Evolutionary conservation across 2,888 invertebrate species (phyloP).

Genomic region (Leptopilina drosophilae): DNA sequence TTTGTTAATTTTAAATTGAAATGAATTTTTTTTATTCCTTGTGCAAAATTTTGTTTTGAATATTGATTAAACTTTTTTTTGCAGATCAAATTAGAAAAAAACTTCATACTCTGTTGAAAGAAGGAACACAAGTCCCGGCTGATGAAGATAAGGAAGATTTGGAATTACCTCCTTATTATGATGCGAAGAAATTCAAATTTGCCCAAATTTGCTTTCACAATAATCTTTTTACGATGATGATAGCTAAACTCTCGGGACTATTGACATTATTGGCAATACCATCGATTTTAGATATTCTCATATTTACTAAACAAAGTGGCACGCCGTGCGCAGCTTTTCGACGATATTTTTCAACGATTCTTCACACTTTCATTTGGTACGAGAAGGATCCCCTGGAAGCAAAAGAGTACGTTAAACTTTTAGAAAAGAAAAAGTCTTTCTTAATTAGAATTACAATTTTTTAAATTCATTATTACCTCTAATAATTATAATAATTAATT

Average conservation of each 20-base stretch:
- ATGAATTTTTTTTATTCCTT: background rate
- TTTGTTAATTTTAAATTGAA: background rate
- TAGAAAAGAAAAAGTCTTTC: no score
- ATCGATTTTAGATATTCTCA: slow-evolving; percentile 84
- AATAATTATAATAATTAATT: no score
- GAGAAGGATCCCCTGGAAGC: slow-evolving; percentile 78
- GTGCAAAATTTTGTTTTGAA: background rate
- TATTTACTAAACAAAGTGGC: slow-evolving; percentile 85
- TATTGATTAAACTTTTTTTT: slow-evolving; percentile 22
- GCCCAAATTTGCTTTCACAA: slow-evolving; percentile 86
- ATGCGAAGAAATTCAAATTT: slow-evolving; percentile 81
- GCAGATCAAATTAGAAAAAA: slow-evolving; percentile 63
- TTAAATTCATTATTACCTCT: no score
- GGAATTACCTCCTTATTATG: slow-evolving; percentile 83
- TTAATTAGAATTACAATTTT: no score
- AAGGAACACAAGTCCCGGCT: slow-evolving; percentile 64
- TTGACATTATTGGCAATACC: slow-evolving; percentile 86
- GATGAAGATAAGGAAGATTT: slow-evolving; percentile 69
- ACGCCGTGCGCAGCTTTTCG: slow-evolving; percentile 83
- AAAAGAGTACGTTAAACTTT: slow-evolving; percentile 63
- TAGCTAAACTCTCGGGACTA: slow-evolving; percentile 87
- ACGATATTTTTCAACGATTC: slow-evolving; percentile 88
- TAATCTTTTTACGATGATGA: slow-evolving; percentile 84
- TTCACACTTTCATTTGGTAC: slow-evolving; percentile 90
- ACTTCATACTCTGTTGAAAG: slow-evolving; percentile 63